These are phyloP conservation scores for Biston betularia DNA, from an alignment of 2,888 invertebrate genomes.

Conservation along the genomic window DNA sequence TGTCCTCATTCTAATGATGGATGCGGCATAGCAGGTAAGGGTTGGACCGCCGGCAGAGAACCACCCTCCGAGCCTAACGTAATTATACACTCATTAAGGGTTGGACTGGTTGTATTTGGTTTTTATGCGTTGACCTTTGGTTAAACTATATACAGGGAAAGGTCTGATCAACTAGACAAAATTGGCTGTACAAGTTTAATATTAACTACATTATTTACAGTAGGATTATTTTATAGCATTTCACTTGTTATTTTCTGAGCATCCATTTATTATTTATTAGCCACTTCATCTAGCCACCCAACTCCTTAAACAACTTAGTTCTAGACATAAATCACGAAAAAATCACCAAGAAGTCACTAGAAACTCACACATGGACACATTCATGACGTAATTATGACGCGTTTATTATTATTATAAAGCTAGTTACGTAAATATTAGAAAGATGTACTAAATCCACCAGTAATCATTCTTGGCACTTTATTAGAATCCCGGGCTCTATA, in stretches of 20 bases:
- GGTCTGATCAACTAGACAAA: slow-evolving; percentile 1
- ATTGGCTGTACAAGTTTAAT: neutral
- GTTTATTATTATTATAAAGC: too few species aligned
- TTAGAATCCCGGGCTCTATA: too few species aligned
- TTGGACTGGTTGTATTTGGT: slow-evolving; percentile 73
- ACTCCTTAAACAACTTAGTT: too few species aligned
- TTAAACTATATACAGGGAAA: slow-evolving; percentile 1
- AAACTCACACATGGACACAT: too few species aligned
- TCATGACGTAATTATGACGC: too few species aligned
- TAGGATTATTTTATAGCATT: neutral
- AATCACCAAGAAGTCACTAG: too few species aligned
- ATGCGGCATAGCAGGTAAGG: slow-evolving; percentile 70
- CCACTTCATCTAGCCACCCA: neutral
- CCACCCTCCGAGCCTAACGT: slow-evolving; percentile 78
- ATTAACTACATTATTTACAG: neutral
- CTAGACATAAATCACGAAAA: too few species aligned
- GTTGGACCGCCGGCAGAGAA: slow-evolving; percentile 72
- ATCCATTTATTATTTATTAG: too few species aligned
- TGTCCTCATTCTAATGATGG: slow-evolving; percentile 65
- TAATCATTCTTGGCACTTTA: too few species aligned
- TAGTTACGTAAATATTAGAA: too few species aligned
- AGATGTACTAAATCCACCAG: too few species aligned
- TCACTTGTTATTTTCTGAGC: neutral
- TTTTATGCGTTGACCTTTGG: slow-evolving; percentile 50
- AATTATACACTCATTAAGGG: slow-evolving; percentile 83